phyloP scores from a whole-genome alignment of 2,797 vertebrate species.

The Danio albolineatus region DNA sequence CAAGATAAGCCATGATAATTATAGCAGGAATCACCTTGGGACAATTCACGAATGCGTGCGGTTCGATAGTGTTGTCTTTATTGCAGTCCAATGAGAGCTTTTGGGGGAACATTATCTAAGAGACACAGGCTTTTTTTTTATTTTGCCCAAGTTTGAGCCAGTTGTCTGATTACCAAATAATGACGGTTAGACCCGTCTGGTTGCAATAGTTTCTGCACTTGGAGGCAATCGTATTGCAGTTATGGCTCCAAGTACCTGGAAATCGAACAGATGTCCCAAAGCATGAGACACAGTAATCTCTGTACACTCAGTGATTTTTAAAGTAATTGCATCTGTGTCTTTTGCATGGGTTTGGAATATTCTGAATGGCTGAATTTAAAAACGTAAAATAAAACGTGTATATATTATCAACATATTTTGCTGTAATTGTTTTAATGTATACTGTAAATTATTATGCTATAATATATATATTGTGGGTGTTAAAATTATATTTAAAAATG shows the following conservation, averaged over 20 bases:
- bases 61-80: constrained; percentile 50
- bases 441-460: too few species aligned
- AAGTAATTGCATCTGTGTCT: background rate
- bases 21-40: constrained; percentile 50
- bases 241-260: constrained; percentile 20
- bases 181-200: constrained; percentile 18
- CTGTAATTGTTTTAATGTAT: too few species aligned
- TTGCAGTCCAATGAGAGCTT: constrained; percentile 43
- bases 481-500: too few species aligned
- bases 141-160: constrained; percentile 11
- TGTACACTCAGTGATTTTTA: background rate
- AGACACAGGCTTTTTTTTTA: constrained; percentile 47
- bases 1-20: constrained; percentile 60
- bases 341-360: background rate
- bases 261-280: constrained; percentile 28
- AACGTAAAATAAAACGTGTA: background rate
- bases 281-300: background rate
- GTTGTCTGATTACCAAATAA: constrained; percentile 29
- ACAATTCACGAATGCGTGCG: constrained; percentile 42
- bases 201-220: constrained; percentile 20
- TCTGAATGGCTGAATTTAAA: constrained; percentile 7
- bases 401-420: too few species aligned
- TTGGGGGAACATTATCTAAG: constrained; percentile 48
- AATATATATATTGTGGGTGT: too few species aligned
- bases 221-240: constrained; percentile 19